phyloP scores from a whole-genome alignment of 1,140 invertebrate genomes.

The Dreissena rostriformis region DNA sequence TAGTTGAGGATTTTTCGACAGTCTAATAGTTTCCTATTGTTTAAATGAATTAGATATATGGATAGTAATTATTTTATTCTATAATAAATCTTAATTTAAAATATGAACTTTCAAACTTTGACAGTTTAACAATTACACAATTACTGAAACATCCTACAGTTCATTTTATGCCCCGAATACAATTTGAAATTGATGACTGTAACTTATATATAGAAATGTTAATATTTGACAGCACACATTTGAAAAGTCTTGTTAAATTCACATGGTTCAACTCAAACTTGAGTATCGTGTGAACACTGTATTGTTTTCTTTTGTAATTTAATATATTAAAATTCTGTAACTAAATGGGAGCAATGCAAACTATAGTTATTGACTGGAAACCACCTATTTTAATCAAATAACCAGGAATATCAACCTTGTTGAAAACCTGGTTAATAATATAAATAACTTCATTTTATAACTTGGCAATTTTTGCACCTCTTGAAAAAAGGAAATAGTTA shows the following conservation, averaged over 20 bases:
- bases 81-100: slow-evolving; percentile 44
- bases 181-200: not conserved
- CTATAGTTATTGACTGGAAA: no score
- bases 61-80: slow-evolving; percentile 39
- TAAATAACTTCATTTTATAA: no score
- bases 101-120: slow-evolving; percentile 23
- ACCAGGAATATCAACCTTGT: no score
- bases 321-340: no score
- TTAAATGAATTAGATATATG: slow-evolving; percentile 31
- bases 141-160: slow-evolving; percentile 41
- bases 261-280: no score
- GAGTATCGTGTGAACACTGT: no score
- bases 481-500: no score
- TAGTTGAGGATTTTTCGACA: not conserved
- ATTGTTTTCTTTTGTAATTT: no score
- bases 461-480: no score
- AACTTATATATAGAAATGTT: not conserved
- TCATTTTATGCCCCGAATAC: not conserved
- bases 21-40: slow-evolving; percentile 41
- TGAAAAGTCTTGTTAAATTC: not conserved
- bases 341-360: no score
- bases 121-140: slow-evolving; percentile 52
- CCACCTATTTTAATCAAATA: no score
- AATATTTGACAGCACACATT: not conserved
- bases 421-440: no score